phyloP scores from a whole-genome alignment of 2,888 invertebrate genomes.

The Synanthedon vespiformis region DNA sequence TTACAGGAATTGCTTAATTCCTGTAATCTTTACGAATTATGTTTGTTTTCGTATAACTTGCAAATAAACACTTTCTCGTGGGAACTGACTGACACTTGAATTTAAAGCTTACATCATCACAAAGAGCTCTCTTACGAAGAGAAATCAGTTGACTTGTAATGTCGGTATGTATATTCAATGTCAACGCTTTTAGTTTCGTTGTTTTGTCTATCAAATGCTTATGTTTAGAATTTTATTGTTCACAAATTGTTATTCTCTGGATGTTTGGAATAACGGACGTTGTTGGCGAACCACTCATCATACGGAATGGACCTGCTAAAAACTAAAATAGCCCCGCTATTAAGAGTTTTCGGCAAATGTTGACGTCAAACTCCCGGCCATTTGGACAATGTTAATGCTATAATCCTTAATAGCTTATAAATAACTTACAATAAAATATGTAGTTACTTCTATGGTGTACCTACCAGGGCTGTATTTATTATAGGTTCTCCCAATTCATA shows the following conservation, averaged over 20 bases:
- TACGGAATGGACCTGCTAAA: slow-evolving; percentile 31
- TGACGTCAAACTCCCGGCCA: slow-evolving; percentile 48
- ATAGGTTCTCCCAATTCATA: too few relatives aligned
- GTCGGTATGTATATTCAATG: background rate
- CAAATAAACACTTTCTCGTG: slow-evolving; percentile 5
- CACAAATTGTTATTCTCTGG: slow-evolving; percentile 15
- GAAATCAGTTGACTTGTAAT: background rate
- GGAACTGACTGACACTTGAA: slow-evolving; percentile 3
- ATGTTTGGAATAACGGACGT: slow-evolving; percentile 41
- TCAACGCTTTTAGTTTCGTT: too few relatives aligned
- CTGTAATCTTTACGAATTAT: too few relatives aligned
- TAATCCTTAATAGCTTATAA: background rate
- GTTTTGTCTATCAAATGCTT: too few relatives aligned
- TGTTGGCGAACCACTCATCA: slow-evolving; percentile 47
- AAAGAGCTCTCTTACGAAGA: background rate
- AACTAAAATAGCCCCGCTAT: slow-evolving; percentile 40
- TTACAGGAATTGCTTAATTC: too few relatives aligned
- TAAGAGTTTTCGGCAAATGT: slow-evolving; percentile 42
- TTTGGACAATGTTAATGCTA: slow-evolving; percentile 38
- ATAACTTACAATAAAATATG: background rate
- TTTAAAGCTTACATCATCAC: background rate
- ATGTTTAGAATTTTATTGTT: too few relatives aligned
- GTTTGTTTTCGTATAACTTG: too few relatives aligned
- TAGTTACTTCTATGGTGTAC: too few relatives aligned
- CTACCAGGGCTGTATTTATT: too few relatives aligned